phyloP scores from a whole-genome alignment of 1,140 invertebrate genomes.

The Drosophila oshimai region DNA sequence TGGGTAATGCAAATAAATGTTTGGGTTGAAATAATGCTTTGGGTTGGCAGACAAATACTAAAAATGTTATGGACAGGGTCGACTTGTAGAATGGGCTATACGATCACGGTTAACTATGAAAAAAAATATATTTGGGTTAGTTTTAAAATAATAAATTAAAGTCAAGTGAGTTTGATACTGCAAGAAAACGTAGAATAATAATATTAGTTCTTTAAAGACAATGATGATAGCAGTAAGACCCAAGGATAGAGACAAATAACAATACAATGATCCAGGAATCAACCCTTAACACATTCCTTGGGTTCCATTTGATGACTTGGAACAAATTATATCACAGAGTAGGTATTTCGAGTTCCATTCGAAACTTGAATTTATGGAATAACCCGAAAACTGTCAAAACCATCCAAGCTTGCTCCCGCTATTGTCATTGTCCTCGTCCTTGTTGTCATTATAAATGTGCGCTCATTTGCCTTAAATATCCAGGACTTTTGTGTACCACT shows the following conservation, averaged over 20 bases:
- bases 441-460: constrained; percentile 79
- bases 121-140: no score
- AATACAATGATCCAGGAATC: no score
- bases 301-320: not conserved
- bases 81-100: not conserved
- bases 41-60: not conserved
- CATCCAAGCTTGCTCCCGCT: constrained; percentile 22
- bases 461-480: constrained; percentile 78
- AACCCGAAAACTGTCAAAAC: constrained; percentile 20
- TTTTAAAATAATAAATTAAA: no score
- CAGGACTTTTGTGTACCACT: constrained; percentile 67
- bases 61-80: not conserved
- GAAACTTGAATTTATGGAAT: not conserved
- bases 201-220: no score
- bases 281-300: no score
- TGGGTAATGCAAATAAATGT: constrained; percentile 71
- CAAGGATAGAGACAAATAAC: no score
- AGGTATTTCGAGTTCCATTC: constrained; percentile 1
- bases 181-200: no score
- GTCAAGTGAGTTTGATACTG: no score
- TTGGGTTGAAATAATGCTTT: constrained; percentile 33
- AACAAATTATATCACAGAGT: not conserved
- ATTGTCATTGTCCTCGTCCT: constrained; percentile 39
- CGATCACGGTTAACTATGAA: no score
- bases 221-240: no score